These are phyloP conservation scores for Sphyrna mokarran DNA, from an alignment of 2,113 vertebrate genomes.

Conservation along the genomic window DNA sequence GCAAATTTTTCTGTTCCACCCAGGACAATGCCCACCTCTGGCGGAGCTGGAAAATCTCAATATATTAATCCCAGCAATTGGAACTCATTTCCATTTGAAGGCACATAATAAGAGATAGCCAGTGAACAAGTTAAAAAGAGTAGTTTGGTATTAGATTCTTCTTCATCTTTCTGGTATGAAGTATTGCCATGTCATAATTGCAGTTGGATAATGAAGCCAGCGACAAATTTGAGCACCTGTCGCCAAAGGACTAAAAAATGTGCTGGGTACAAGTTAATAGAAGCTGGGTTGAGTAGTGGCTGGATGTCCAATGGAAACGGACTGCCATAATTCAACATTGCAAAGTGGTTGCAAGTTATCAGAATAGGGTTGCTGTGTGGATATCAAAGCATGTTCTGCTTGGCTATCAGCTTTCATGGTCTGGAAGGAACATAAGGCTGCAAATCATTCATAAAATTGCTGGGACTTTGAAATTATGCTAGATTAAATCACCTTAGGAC, in stretches of 20 bases:
- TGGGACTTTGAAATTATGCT: neutral
- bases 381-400: neutral
- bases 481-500: neutral
- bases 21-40: too few species aligned
- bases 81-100: neutral
- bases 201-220: neutral
- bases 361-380: too few species aligned
- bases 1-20: too few species aligned
- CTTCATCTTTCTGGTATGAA: neutral
- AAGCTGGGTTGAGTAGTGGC: too few species aligned
- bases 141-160: neutral
- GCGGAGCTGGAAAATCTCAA: too few species aligned
- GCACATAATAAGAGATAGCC: neutral
- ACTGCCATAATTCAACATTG: neutral
- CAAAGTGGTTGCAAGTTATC: neutral
- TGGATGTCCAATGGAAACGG: neutral
- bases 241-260: neutral
- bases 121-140: neutral
- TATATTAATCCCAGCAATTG: neutral
- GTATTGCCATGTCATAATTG: neutral
- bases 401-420: neutral
- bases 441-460: neutral
- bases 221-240: neutral
- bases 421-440: neutral
- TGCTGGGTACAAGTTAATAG: neutral